Base-by-base conservation (phyloP, 2,797 vertebrate species). In the Cryptoprocta ferox region DNA sequence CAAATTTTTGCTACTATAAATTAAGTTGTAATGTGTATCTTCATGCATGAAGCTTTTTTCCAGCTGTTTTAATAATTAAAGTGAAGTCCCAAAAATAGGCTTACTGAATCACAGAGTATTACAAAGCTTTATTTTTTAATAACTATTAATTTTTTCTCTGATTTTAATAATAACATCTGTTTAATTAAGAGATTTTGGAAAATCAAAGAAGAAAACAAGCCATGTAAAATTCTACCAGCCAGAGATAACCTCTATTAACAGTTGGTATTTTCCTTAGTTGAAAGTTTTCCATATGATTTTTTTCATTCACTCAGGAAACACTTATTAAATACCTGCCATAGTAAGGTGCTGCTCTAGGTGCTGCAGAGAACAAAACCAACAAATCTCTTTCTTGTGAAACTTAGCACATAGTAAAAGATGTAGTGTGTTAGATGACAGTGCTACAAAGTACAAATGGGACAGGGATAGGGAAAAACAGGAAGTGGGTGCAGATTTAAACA, bases 41-140 rank as follows among this genome's bases (percentile, higher is more conserved):
- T 97, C 30, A 42, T 70, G 28, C 76, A 35, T 75, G 63, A 93
- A 88, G n/a, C 11, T 88, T 95, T 92, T 79, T 76, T 39, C 28
- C 19, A 84, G 37, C 3, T 79, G 15, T 95, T 95, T 45, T 79
- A 92, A 68, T 85, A 28, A 92, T 81, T 82, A 75, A 15, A 80
- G 7, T 66, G 53, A 89, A 91, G 56, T 95, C 48, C 70, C 3
- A n/a, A 65, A 78, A 68, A 12, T 81, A 70, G 15, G 94, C 37
- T 79, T 65, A 35, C 19, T 84, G 45, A 30, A 19, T 53, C 59
- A 80, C 28, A 59, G 26, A 50, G 50, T 84, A 65, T 79, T 45
- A 91, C 37, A 75, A 53, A 73, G 5, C 13, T 19, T 86, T 93
- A 10, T 37, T 56, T 86, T 76, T 66, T 48, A 53, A 59, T 71